Evolutionary conservation across 2,888 invertebrate species (phyloP), one percentile per base, ranked within the genome.

Genomic region (Calephelis perditalis): DNA sequence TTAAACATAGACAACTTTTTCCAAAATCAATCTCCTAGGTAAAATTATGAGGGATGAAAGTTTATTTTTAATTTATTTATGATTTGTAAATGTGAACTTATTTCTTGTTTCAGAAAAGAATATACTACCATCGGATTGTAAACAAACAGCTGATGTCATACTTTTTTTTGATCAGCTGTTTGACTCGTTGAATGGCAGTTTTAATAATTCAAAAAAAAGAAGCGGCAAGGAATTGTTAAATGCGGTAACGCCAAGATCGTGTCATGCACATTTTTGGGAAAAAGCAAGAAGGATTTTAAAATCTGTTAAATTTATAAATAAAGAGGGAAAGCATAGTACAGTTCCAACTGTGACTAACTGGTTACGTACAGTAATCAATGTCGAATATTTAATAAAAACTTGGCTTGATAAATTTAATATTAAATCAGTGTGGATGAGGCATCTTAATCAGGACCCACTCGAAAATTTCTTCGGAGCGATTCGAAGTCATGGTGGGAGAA

Each of bases 121-220:
- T 10, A 64, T 70, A 15, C 59, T 72, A 3, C 66, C 68, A 5
- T 7, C 37, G 58, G 68, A 68, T 10, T 67, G 67, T 57, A 60
- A 61, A 49, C 63, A 67, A 8, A 70, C 69, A 26, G 69, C 69
- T n/a, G 68, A 70, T 40, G 46, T 66, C 11, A 11, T 71, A 3
- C 46, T 70, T 0, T 69, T 71, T n/a, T 70, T 70, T 49, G 70
- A 70, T 8, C 59, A 67, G 1, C 55, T 69, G 0, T 70, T 68
- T 57, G 68, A 69, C 44, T 67, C 65, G 0, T 7, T 64, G 8
- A 70, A 71, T 63, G 69, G 70, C 1, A 68, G 69, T 37, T 65
- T 59, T 1, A 47, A 9, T 1, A 68, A 70, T 56, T 63, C 66
- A n/a, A 43, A 26, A n/a, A 62, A 26, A 62, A 60, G 59, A 60